Conservation (phyloP, 2,888 invertebrate species). For the Pherbina coryleti region DNA sequence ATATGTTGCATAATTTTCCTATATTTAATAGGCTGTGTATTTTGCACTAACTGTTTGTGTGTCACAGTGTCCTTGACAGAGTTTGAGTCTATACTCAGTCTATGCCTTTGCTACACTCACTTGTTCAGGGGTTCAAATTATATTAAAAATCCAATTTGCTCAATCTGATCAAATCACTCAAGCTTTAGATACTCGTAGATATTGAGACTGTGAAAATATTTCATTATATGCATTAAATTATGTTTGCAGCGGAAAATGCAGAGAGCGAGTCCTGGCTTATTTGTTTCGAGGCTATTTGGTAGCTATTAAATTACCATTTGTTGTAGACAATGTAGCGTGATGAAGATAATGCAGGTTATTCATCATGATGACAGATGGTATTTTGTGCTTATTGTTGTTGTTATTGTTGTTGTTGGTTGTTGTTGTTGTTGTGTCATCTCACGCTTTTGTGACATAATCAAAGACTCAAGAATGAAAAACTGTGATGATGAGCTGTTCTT, state of each 20-base stretch:
- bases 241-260: not conserved
- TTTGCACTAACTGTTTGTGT: too few relatives aligned
- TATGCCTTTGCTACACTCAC: too few relatives aligned
- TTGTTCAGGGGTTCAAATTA: constrained; percentile 1
- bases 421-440: too few relatives aligned
- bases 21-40: too few relatives aligned
- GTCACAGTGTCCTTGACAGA: too few relatives aligned
- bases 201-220: constrained; percentile 3
- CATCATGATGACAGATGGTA: not conserved
- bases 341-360: constrained; percentile 13
- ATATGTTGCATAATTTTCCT: too few relatives aligned
- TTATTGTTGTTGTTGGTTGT: not conserved
- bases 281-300: constrained; percentile 8
- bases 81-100: too few relatives aligned
- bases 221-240: constrained; percentile 2
- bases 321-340: not conserved
- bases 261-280: not conserved
- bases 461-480: too few relatives aligned
- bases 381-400: too few relatives aligned
- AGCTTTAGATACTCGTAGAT: not conserved
- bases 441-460: too few relatives aligned
- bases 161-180: not conserved
- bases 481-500: too few relatives aligned
- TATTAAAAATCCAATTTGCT: constrained; percentile 29
- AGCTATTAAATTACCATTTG: constrained; percentile 29